Evolutionary conservation across 1,140 invertebrate species (phyloP), one percentile per base, ranked within the genome.

Genomic region (Zaprionus inermis): DNA sequence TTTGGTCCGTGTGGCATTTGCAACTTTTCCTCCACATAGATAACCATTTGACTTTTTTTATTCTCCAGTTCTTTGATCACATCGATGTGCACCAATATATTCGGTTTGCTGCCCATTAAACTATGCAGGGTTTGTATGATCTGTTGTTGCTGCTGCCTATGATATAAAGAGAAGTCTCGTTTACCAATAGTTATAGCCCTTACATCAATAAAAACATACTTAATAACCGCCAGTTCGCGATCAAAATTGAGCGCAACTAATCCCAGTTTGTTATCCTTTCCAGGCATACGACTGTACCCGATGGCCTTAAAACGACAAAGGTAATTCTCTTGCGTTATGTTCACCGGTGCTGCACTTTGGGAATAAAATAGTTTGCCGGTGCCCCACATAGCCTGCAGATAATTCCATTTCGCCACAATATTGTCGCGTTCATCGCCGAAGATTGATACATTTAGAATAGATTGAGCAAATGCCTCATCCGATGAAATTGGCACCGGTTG

Each of bases 371-470:
- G 95, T 93, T 95, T 95, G 5, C 95, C 95, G 81, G 92, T 92
- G 2, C 98, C 98, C 98, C 98, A 99, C 76, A 96, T 95, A 1
- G 98, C 97, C 92, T 98, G 98, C 44, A 99, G 93, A 66, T 98
- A 95, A 91, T 99, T 99, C 96, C 97, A 98, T 91, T 97, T 97
- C 2, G 97, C 97, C 38, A 99, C 94, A 32, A 98, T 96, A 69
- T 96, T 95, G 91, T 99, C 98, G 38, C 98, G 93, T 83, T 99
- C 98, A 93, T 99, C 98, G 34, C 97, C 97, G 93, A 97, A 99
- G 20, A 98, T 94, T 56, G 96, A 95, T 51, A 97, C 97, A 82
- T 96, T 95, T 22, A 96, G 96, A 11, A 98, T 95, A 0, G 97
- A 96, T 78, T 95, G 95, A 51, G 95, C 94, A 44, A 97, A 93